Evolutionary conservation across 2,888 invertebrate genomes (phyloP).

Genomic region (Orthosia gracilis): DNA sequence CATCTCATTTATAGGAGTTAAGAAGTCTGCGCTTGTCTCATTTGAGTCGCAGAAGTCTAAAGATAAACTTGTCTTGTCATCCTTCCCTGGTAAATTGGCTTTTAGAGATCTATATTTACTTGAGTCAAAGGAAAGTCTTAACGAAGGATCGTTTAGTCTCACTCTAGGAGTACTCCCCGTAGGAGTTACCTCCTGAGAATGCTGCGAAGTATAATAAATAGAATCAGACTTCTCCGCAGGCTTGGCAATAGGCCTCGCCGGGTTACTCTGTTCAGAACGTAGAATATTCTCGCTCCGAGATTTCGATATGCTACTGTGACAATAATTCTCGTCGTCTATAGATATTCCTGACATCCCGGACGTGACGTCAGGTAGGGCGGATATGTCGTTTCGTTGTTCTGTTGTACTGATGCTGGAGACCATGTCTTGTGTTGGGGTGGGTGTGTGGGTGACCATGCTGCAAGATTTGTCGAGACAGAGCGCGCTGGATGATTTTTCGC

Average conservation of each 20-base stretch:
- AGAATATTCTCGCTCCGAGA: constrained; percentile 89
- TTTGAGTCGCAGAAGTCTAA: constrained; percentile 89
- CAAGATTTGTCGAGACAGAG: constrained; percentile 89
- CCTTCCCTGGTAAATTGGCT: constrained; percentile 76
- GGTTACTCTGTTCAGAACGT: constrained; percentile 85
- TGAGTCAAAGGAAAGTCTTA: constrained; percentile 86
- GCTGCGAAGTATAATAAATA: constrained; percentile 88
- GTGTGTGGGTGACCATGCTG: constrained; percentile 87
- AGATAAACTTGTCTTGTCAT: constrained; percentile 87
- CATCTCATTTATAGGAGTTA: constrained; percentile 90
- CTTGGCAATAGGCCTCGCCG: constrained; percentile 76
- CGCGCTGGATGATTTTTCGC: constrained; percentile 88
- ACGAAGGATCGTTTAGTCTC: constrained; percentile 83
- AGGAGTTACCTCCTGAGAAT: constrained; percentile 87
- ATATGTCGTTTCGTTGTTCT: constrained; percentile 87
- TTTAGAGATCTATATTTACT: constrained; percentile 86
- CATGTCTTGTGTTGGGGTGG: constrained; percentile 90
- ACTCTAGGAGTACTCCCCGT: constrained; percentile 83
- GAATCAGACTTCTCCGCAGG: constrained; percentile 86
- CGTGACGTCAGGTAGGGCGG: constrained; percentile 86
- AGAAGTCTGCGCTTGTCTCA: constrained; percentile 89
- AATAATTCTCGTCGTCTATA: constrained; percentile 88
- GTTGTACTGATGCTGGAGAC: constrained; percentile 89
- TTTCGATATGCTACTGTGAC: constrained; percentile 87
- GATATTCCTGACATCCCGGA: constrained; percentile 90